These are phyloP conservation scores for Aphelenchoides fujianensis DNA, from an alignment of 1,140 invertebrate genomes.

Conservation along the genomic window DNA sequence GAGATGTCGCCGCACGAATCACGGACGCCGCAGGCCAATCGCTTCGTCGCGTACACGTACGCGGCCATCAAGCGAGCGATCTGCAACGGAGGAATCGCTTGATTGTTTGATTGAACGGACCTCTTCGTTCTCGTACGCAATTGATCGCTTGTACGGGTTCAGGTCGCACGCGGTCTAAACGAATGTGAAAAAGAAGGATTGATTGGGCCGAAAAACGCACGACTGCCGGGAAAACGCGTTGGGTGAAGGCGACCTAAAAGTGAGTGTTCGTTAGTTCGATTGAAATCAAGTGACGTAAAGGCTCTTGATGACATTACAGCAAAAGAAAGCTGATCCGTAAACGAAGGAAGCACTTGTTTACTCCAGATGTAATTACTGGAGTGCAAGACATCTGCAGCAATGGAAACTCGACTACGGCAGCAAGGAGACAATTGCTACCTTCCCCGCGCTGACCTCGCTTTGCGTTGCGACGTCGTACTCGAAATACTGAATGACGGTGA, in stretches of 20 bases:
- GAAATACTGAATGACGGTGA: not conserved
- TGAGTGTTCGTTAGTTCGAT: too few relatives aligned
- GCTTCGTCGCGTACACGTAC: not conserved
- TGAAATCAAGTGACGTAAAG: too few relatives aligned
- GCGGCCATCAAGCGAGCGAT: not conserved
- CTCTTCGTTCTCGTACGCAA: not conserved
- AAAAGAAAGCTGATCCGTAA: too few relatives aligned
- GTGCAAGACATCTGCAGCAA: constrained; percentile 36
- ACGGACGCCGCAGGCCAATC: not conserved
- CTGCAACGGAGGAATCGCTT: not conserved
- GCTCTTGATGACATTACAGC: too few relatives aligned
- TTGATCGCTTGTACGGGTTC: constrained; percentile 9
- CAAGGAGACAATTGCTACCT: not conserved
- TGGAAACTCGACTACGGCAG: constrained; percentile 44
- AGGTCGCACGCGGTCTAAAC: constrained; percentile 9
- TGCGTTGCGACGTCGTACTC: not conserved
- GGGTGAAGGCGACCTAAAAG: not conserved
- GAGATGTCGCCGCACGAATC: not conserved
- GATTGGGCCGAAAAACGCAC: not conserved
- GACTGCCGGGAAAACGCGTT: not conserved
- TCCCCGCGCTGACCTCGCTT: too few relatives aligned
- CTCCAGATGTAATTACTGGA: not conserved
- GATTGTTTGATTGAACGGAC: not conserved
- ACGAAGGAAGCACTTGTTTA: not conserved
- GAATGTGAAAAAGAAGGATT: not conserved